These are phyloP conservation scores for Botia almorhae DNA, from an alignment of 2,797 vertebrate species.

Conservation along the genomic window DNA sequence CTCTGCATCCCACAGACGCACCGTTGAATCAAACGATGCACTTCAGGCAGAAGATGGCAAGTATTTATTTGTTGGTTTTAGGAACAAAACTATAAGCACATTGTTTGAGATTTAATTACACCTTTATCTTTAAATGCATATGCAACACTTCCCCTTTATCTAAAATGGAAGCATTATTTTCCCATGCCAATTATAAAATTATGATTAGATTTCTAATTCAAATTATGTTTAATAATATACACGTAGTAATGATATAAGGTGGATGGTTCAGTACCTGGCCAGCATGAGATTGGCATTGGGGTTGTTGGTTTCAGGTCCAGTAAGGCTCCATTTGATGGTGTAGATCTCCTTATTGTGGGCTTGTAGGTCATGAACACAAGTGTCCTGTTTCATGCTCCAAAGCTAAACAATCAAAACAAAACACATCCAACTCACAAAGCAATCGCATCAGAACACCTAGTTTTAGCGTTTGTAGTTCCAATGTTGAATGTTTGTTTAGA, in stretches of 20 bases:
- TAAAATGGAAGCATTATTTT: background rate
- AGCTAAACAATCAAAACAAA: constrained; percentile 76
- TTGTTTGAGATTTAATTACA: background rate
- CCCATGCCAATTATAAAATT: background rate
- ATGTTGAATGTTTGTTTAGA: background rate
- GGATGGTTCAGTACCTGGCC: constrained; percentile 83
- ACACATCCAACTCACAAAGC: background rate
- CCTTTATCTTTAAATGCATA: background rate
- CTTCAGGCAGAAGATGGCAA: constrained; percentile 67
- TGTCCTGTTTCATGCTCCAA: constrained; percentile 97
- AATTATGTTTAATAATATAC: background rate
- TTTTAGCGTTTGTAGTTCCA: background rate
- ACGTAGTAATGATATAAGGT: background rate
- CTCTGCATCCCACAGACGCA: constrained; percentile 97
- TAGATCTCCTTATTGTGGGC: constrained; percentile 95
- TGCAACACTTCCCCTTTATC: background rate
- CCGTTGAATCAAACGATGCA: constrained; percentile 97
- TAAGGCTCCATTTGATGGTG: constrained; percentile 98
- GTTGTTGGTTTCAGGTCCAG: constrained; percentile 91
- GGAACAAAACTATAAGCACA: background rate
- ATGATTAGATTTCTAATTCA: background rate
- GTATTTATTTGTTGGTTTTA: background rate
- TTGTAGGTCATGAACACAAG: constrained; percentile 93
- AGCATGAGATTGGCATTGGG: constrained; percentile 94
- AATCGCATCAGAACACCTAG: background rate